These are phyloP conservation scores for Fragum sueziense DNA, from an alignment of 2,888 invertebrate genomes.

Conservation along the genomic window DNA sequence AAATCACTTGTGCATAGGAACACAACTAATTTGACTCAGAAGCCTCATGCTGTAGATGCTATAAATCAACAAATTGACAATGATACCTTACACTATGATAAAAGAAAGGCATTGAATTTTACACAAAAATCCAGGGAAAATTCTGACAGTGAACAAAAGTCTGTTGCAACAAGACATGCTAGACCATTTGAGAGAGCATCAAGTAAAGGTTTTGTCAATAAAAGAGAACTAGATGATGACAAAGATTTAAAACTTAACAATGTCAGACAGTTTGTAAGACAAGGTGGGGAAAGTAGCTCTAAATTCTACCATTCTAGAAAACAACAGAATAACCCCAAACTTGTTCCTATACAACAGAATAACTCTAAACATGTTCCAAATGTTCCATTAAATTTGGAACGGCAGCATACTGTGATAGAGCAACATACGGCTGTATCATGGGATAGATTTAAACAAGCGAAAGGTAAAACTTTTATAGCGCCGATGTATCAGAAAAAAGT, in stretches of 20 bases:
- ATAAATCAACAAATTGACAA: no score
- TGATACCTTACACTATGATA: neutral
- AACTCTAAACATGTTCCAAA: neutral
- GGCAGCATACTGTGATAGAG: conserved; percentile 5
- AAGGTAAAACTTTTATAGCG: conserved; percentile 13
- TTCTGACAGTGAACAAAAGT: neutral
- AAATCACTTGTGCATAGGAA: no score
- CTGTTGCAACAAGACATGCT: neutral
- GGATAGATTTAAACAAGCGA: conserved; percentile 10
- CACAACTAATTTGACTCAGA: no score
- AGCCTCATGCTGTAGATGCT: no score
- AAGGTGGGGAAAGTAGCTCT: neutral
- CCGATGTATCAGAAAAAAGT: conserved; percentile 10
- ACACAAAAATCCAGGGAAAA: neutral
- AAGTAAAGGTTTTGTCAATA: neutral
- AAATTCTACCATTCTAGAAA: conserved; percentile 12
- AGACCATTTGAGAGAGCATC: neutral
- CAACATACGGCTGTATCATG: conserved; percentile 2
- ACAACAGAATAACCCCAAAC: neutral
- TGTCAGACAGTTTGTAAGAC: neutral
- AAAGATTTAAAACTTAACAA: neutral
- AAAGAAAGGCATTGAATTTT: neutral
- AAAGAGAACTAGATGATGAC: neutral
- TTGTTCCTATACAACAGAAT: neutral
- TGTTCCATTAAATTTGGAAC: neutral